phyloP scores from a whole-genome alignment of 1,140 invertebrate genomes.

The Aphidius gifuensis region DNA sequence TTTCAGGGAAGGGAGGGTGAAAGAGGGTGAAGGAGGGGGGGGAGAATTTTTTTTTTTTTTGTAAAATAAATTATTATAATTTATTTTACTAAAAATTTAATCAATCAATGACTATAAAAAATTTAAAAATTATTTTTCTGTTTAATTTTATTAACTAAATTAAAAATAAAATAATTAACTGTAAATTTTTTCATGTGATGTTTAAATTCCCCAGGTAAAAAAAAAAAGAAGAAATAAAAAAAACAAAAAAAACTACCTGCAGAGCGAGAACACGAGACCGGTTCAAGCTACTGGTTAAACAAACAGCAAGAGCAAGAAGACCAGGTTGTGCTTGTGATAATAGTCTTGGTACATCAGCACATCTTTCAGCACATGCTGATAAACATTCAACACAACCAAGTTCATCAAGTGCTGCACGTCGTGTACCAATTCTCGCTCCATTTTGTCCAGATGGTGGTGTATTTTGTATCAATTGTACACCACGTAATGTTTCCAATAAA shows the following conservation, averaged over 20 bases:
- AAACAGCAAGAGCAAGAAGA: constrained; percentile 80
- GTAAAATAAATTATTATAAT: no score
- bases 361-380: constrained; percentile 71
- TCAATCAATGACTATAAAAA: no score
- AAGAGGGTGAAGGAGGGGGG: no score
- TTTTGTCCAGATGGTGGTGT: constrained; percentile 53
- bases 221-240: constrained; percentile 4
- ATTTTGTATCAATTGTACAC: constrained; percentile 73
- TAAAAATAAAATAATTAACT: constrained; percentile 12
- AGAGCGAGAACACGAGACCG: constrained; percentile 79
- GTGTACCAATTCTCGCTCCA: constrained; percentile 49
- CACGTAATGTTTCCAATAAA: constrained; percentile 77
- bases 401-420: constrained; percentile 78
- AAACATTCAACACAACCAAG: constrained; percentile 86
- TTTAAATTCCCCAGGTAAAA: not conserved
- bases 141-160: no score
- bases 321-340: constrained; percentile 76
- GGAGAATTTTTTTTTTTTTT: no score
- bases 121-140: no score
- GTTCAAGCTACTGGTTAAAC: constrained; percentile 81
- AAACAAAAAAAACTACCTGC: constrained; percentile 63
- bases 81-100: no score
- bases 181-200: constrained; percentile 1
- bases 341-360: constrained; percentile 70
- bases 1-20: no score